Conservation (phyloP, 2,888 invertebrate species). For the Oscheius onirici region DNA sequence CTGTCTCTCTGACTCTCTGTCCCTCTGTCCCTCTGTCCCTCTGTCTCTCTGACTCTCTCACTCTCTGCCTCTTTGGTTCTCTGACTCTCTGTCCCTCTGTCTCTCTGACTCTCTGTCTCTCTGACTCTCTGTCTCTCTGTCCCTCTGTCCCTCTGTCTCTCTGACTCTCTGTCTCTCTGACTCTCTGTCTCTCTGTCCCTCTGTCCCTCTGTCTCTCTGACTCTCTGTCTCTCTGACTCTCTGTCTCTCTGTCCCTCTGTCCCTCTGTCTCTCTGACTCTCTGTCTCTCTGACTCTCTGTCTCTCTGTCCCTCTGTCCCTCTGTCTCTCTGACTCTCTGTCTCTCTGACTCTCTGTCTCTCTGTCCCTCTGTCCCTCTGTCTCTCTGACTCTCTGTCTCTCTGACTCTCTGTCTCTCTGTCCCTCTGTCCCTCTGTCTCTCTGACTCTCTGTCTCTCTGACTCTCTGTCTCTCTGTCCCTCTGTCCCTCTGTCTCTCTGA, state of each 20-base stretch:
- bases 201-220: conserved; percentile 60
- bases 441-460: no score
- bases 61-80: no score
- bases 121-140: conserved; percentile 50
- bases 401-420: conserved; percentile 14
- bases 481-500: conserved; percentile 50
- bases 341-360: no score
- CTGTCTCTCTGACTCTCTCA: conserved; percentile 2
- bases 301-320: conserved; percentile 49
- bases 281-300: no score
- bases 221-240: no score
- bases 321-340: no score
- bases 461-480: conserved; percentile 10
- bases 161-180: conserved; percentile 49
- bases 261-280: no score
- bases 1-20: conserved; percentile 2
- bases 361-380: conserved; percentile 50
- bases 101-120: conserved; percentile 50
- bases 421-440: conserved; percentile 53
- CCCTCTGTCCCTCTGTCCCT: conserved; percentile 51
- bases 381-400: no score
- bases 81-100: not conserved
- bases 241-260: conserved; percentile 1
- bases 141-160: no score
- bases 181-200: conserved; percentile 10